Base-by-base conservation (phyloP, 2,888 invertebrate species). In the Drosophila nigritarsus region DNA sequence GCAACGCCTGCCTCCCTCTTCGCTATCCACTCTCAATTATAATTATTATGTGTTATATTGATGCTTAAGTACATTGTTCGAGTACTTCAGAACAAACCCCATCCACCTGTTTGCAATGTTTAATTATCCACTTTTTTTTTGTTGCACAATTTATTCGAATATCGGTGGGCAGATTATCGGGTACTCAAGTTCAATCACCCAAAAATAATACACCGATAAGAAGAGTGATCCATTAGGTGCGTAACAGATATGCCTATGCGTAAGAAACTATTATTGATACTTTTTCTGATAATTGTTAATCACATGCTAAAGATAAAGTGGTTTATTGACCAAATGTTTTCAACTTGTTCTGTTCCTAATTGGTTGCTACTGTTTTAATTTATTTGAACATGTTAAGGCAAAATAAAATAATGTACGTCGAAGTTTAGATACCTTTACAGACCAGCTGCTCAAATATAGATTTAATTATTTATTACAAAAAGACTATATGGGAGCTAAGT, bases 21-120 rank as follows among this genome's bases (percentile, higher is more conserved):
- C 36, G 1, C 29, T 29, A 27, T 27, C 51, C 30, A 20, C 30
- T 29, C 77, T 65, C 79, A 83, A 90, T 90, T 89, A 90, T 84
- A 88, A 85, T 85, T 88, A 90, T 82, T 85, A 90, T 67, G 88
- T 90, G 88, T 81, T 84, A 78, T 78, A 87, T 80, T 87, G 78
- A 73, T 82, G 80, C 74, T 78, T 75, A 88, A 87, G 75, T 78
- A 75, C 73, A 83, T 53, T 50, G 42, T 40, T 27, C 32, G 18
- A 48, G 51, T 24, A 71, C 62, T 53, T 56, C 53, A 56, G 30
- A 32, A 51, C 5, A 29, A 54, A 40, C 18, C 40, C 3, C 24
- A 3, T 6, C 13, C n/a, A 20, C 29, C n/a, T 7, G 32, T 36
- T 45, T 24, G 36, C 29, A 34, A 32, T 24, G 11, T 29, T 40